Base-by-base conservation (phyloP, 1,140 invertebrate species). In the Neocloeon triangulifer region DNA sequence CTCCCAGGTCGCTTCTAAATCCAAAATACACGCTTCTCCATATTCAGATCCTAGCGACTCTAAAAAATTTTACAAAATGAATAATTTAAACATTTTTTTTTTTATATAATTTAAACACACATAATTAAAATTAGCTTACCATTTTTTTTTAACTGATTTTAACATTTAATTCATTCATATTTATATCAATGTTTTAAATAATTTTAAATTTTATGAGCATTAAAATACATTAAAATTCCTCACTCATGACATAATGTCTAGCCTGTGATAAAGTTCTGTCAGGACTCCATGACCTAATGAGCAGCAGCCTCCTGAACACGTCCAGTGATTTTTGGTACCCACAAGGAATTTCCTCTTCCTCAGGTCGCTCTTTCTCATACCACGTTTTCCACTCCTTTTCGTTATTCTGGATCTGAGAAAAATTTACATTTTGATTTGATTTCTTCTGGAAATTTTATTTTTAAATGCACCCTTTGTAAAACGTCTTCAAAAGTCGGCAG, bases 311-410 rank as follows among this genome's bases (percentile, higher is more conserved):
- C 10, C 84, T 57, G 48, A 95, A 95, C 1, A 84, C 73, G 49
- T 94, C 86, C 5, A 94, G 54, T 17, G 64, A 66, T 38, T 75
- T 77, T 35, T 88, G 75, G 51, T 89, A 94, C 1, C 81, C 81
- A 51, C 85, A 85, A 0, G 89, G 89, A 35, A 95, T 71, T 20
- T 74, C 69, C 45, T 85, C 82, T 46, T 84, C 75, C 52, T 95
- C 88, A 0, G 89, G 88, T 44, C 71, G 77, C 36, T 89, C 84
- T 46, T 82, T 86, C 48, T 95, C 88, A 48, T 92, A 92, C 91
- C 91, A 96, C 8, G 63, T 41, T 19, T 71, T 66, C 89, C 91
- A 96, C 44, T 91, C 84, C 35, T 69, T 72, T 51, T 94, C 86
- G 47, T 74, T 77, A 14, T 64, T 52, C 38, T 76, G 66, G 42